Evolutionary conservation across 2,113 vertebrate genomes (phyloP), one percentile per base, ranked within the genome.

Genomic region (Mixornis gularis): DNA sequence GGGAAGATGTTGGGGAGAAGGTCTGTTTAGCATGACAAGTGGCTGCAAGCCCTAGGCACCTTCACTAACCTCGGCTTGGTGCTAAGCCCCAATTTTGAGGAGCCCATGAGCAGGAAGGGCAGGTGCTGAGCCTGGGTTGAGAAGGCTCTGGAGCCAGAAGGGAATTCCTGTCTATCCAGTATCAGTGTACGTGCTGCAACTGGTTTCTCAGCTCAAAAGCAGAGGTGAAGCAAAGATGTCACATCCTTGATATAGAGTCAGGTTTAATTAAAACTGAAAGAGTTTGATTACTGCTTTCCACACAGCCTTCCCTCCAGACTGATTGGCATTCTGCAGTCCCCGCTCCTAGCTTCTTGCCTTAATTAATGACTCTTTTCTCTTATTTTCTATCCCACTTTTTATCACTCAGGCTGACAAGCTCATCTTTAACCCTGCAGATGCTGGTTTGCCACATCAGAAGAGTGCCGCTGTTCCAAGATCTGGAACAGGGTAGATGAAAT

Each of bases 241-340:
- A 43, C 15, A 36, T 70, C 55, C 78, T 91, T 76, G 51, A 52
- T 64, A 40, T 0, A 29, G 27, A 83, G 29, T 30, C 5, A 25
- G 48, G 34, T 59, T 86, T 93, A 91, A 96, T 92, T 94, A 93
- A 87, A 91, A 26, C 59, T 25, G 79, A 70, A 79, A 26, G 52
- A 89, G 55, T 32, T 79, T 69, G 44, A 72, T 76, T 89, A 59
- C 78, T 46, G 34, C 52, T 92, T 92, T 94, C 63, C 63, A 68
- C 1, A 0, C 30, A 94, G 63, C 30, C 55, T 91, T 40, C 30
- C 10, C 18, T 76, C 52, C 51, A 85, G 79, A 40, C 55, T 85
- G 63, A 87, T 73, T 85, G 74, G 48, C 58, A 59, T 83, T 73
- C 78, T 76, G 55, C 29, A 53, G 51, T 85, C 80, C 69, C 70